Evolutionary conservation across 1,140 invertebrate species (phyloP), one percentile per base, ranked within the genome.

Genomic region (Carcinoscorpius rotundicauda): DNA sequence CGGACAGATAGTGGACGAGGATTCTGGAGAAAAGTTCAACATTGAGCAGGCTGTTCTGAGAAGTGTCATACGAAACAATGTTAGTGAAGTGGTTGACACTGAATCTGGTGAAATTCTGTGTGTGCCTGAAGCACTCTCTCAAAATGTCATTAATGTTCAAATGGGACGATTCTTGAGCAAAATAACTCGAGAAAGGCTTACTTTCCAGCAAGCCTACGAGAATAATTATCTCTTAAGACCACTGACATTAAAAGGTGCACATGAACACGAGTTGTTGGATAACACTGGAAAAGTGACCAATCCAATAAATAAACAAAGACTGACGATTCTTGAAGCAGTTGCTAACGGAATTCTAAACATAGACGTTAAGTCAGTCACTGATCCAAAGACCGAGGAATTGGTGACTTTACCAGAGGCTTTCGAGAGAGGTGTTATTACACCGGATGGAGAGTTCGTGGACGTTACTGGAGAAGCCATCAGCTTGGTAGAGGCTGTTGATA

Each of bases 171-270:
- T 89, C 73, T 75, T 88, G 64, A 85, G 94, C 71, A 83, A 82
- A 70, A 73, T 84, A 58, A 85, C 82, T 60, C 82, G 85, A 74
- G 85, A 90, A 75, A 87, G 85, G 73, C 71, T 95, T 48, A 81
- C 85, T 53, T 85, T 94, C 58, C 81, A 83, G 68, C 87, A 93
- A 75, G 94, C 94, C 51, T 81, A 85, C 65, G 82, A 84, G 68
- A 81, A 87, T 63, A 83, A 86, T 60, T 78, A 91, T 51, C 87
- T 98, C 66, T 82, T 86, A 48, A 93, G 91, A 79, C 93, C 93
- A 2, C 83, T 93, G 78, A 92, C 91, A 5, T 78, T 98, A 5
- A 91, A 93, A 78, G 92, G 96, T 71, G 85, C 88, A 66, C 82
- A 84, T 71, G 89, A 93, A 75, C 80, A 86, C 68, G 86, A 89